Evolutionary conservation across 1,140 invertebrate species (phyloP).

Genomic region (Condylostylus longicornis): DNA sequence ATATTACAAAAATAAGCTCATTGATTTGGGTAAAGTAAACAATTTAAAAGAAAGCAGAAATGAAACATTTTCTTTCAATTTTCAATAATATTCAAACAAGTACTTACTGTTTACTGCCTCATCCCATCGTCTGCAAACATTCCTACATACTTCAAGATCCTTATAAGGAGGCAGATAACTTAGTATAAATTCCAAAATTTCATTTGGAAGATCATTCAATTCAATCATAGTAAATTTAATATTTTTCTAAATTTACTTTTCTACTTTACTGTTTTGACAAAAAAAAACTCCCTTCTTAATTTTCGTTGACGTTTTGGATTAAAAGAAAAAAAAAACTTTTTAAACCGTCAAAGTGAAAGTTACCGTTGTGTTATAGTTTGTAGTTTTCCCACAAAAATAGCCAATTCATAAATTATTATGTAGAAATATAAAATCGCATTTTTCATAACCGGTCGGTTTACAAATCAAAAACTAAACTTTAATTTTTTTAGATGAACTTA

Average conservation of each 20-base stretch:
- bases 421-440: too few relatives aligned
- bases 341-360: too few relatives aligned
- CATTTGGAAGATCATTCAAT: constrained; percentile 68
- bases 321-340: too few relatives aligned
- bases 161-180: constrained; percentile 76
- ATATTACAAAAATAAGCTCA: neutral
- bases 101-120: constrained; percentile 61
- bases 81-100: constrained; percentile 6
- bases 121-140: constrained; percentile 75
- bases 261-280: neutral
- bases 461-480: too few relatives aligned
- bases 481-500: too few relatives aligned
- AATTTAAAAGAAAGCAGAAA: neutral
- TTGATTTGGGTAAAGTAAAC: neutral
- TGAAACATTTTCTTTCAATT: neutral
- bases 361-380: too few relatives aligned
- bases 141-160: constrained; percentile 70
- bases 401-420: too few relatives aligned
- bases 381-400: too few relatives aligned
- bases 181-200: constrained; percentile 84
- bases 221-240: neutral
- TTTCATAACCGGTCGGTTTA: too few relatives aligned
- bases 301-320: too few relatives aligned
- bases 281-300: too few relatives aligned
- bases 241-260: neutral